A percentile compares a stretch with the other conserved stretches of the same genome.
Evolutionary conservation across 2,797 vertebrate genomes (phyloP).

Genomic region (Brachyrhaphis roseni): DNA sequence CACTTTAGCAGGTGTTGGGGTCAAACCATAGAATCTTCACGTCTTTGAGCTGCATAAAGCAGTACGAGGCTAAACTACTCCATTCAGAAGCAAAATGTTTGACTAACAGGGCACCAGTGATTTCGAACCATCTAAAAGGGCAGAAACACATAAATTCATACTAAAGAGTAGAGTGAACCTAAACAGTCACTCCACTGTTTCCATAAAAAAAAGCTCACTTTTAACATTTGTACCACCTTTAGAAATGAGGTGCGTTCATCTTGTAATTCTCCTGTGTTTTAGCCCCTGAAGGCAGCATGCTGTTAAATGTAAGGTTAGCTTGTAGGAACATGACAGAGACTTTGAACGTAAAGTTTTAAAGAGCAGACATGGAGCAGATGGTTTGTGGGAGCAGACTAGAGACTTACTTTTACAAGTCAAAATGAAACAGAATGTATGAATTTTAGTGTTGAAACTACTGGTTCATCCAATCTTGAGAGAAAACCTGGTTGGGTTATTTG

Average conservation of each 20-base stretch:
- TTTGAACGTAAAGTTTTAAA: not conserved
- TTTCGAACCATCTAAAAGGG: not conserved
- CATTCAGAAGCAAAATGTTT: not conserved
- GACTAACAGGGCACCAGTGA: not conserved
- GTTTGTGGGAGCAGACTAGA: not conserved
- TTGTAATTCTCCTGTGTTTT: not conserved
- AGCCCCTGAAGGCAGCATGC: not conserved
- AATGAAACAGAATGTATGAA: not conserved
- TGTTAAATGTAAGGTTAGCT: not conserved
- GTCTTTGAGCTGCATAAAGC: not conserved
- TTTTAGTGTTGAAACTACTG: not conserved
- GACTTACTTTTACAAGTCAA: not conserved
- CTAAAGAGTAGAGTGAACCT: not conserved
- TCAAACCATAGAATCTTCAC: slow-evolving; percentile 1
- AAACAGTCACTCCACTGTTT: not conserved
- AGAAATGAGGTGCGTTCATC: not conserved
- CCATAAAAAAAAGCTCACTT: not conserved
- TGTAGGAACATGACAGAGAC: not conserved
- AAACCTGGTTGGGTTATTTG: not conserved
- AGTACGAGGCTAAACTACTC: not conserved
- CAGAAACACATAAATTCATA: not conserved
- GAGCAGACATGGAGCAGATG: not conserved
- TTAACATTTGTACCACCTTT: not conserved
- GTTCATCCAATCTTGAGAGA: not conserved
- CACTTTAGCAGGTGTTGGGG: not conserved